Evolutionary conservation across 2,888 invertebrate species (phyloP).

Genomic region (Ectemnius cavifrons): DNA sequence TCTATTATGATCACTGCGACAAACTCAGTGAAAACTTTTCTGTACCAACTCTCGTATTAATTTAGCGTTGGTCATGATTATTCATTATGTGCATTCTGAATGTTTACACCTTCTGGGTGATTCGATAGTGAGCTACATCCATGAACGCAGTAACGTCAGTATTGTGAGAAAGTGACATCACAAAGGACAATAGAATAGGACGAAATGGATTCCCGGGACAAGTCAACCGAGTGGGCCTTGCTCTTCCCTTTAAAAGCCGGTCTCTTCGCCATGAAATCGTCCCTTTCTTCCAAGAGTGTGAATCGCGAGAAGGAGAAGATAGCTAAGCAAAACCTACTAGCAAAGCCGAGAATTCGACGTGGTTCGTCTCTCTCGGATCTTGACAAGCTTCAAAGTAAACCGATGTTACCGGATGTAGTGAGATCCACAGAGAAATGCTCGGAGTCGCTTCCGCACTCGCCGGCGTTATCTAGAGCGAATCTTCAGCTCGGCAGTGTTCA

Average conservation of each 20-base stretch:
- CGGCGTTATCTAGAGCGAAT: slow-evolving; percentile 79
- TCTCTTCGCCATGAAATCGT: slow-evolving; percentile 80
- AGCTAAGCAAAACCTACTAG: slow-evolving; percentile 49
- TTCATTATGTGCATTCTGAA: too few species aligned
- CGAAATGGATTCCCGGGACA: slow-evolving; percentile 77
- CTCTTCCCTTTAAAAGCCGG: slow-evolving; percentile 81
- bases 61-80: too few species aligned
- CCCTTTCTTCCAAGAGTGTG: slow-evolving; percentile 73
- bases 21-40: neutral
- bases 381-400: slow-evolving; percentile 80
- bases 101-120: too few species aligned
- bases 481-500: slow-evolving; percentile 69
- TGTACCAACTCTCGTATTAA: too few species aligned
- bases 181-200: too few species aligned
- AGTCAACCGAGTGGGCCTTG: slow-evolving; percentile 81
- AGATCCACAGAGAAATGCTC: slow-evolving; percentile 78
- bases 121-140: too few species aligned
- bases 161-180: too few species aligned
- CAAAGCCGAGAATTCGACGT: slow-evolving; percentile 80
- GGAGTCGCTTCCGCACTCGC: slow-evolving; percentile 80
- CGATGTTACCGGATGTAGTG: slow-evolving; percentile 77
- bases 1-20: too few species aligned
- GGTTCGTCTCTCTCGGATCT: slow-evolving; percentile 87
- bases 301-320: slow-evolving; percentile 64
- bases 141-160: too few species aligned